Conservation (phyloP, 1,140 invertebrate genomes). For the Artemia franciscana region DNA sequence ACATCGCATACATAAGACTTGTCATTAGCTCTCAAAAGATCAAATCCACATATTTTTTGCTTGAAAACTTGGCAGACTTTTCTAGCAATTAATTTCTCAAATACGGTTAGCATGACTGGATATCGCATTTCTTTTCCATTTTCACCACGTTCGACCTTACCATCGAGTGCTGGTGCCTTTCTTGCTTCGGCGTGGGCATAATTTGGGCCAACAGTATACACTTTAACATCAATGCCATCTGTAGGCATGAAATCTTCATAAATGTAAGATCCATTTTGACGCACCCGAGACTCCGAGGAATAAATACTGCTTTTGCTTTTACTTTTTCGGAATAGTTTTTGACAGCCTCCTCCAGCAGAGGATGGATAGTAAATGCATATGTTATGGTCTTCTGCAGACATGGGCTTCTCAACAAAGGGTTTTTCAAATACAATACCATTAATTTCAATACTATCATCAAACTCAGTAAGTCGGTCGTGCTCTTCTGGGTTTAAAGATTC, state of each 20-base stretch:
- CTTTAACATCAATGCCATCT: slow-evolving; percentile 82
- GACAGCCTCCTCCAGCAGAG: slow-evolving; percentile 89
- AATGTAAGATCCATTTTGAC: slow-evolving; percentile 96
- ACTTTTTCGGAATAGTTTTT: slow-evolving; percentile 91
- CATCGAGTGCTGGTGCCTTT: slow-evolving; percentile 90
- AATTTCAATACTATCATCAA: slow-evolving; percentile 95
- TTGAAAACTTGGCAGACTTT: slow-evolving; percentile 95
- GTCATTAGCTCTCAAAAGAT: slow-evolving; percentile 88
- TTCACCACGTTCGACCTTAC: slow-evolving; percentile 92
- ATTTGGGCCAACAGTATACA: slow-evolving; percentile 88
- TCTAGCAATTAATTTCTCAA: slow-evolving; percentile 94
- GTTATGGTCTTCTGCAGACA: slow-evolving; percentile 97
- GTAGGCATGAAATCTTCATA: slow-evolving; percentile 99
- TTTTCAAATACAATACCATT: slow-evolving; percentile 93
- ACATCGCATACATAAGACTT: slow-evolving; percentile 99
- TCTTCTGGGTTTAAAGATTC: slow-evolving; percentile 75
- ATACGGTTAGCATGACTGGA: slow-evolving; percentile 88
- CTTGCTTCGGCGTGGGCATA: slow-evolving; percentile 97
- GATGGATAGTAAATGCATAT: slow-evolving; percentile 99
- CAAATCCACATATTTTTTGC: slow-evolving; percentile 99
- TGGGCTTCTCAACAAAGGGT: slow-evolving; percentile 96
- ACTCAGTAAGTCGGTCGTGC: slow-evolving; percentile 67
- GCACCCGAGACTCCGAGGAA: slow-evolving; percentile 78
- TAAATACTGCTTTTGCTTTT: slow-evolving; percentile 95
- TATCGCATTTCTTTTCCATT: slow-evolving; percentile 98